These are phyloP conservation scores for Anodontia alba DNA, from an alignment of 2,888 invertebrate genomes.

Conservation along the genomic window DNA sequence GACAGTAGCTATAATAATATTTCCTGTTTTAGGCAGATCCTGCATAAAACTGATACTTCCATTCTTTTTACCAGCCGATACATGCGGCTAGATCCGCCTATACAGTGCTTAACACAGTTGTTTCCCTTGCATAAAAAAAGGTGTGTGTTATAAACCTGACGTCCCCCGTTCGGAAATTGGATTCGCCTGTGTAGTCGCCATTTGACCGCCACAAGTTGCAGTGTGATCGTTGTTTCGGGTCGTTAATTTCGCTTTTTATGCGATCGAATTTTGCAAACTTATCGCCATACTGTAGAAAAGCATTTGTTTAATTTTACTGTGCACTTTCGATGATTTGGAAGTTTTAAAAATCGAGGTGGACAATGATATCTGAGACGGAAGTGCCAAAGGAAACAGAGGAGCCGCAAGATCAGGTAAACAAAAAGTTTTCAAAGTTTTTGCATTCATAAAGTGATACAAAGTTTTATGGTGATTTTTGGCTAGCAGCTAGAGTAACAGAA, in stretches of 20 bases:
- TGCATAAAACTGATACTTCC: no score
- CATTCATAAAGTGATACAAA: no score
- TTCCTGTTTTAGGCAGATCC: no score
- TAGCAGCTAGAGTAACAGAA: no score
- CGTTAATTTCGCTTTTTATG: background rate
- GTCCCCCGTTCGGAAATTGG: background rate
- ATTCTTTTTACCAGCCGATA: no score
- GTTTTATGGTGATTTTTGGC: no score
- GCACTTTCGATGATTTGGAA: background rate
- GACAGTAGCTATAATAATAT: no score
- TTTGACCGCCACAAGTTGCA: constrained; percentile 3
- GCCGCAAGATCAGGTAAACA: constrained; percentile 2
- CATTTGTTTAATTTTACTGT: background rate
- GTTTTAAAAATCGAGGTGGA: background rate
- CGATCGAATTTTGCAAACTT: background rate
- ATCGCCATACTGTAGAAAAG: background rate
- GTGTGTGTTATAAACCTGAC: background rate
- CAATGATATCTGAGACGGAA: constrained; percentile 1
- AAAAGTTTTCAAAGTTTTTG: constrained; percentile 1
- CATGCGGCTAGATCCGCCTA: background rate
- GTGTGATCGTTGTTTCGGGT: background rate
- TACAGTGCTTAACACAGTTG: background rate
- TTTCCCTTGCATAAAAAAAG: background rate
- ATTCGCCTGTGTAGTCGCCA: constrained; percentile 13
- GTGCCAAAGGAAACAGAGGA: background rate